These are phyloP conservation scores for Setophaga petechia DNA, from an alignment of 2,113 vertebrate genomes.

Conservation along the genomic window DNA sequence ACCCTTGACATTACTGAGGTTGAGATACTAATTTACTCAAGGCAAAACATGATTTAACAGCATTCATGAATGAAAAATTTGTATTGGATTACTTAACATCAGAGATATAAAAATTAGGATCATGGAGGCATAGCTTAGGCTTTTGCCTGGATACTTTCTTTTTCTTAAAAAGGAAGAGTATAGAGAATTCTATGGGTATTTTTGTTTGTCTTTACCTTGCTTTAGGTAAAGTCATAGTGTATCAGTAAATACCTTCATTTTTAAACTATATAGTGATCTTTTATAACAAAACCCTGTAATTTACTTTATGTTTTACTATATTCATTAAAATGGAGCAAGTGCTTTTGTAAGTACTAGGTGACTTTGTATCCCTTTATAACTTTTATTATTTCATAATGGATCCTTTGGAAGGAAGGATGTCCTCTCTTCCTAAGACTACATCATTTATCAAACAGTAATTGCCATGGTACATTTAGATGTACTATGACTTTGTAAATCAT, in stretches of 20 bases:
- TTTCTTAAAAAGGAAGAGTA: neutral
- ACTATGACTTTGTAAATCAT: slow-evolving; percentile 2
- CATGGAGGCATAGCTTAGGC: neutral
- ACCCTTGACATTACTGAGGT: neutral
- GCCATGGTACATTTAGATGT: neutral
- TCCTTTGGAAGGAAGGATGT: neutral
- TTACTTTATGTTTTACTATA: neutral
- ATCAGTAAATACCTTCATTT: neutral
- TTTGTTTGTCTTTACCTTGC: neutral
- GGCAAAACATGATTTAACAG: neutral
- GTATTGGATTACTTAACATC: neutral
- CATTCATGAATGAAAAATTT: neutral
- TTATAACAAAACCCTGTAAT: neutral
- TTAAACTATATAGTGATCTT: neutral
- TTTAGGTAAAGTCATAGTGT: neutral
- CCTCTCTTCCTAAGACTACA: neutral
- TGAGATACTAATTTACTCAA: neutral
- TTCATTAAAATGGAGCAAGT: neutral
- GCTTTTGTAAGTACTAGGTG: neutral
- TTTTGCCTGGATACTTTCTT: neutral
- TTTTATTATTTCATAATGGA: neutral
- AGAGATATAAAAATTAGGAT: neutral
- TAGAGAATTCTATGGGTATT: neutral
- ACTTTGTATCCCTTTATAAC: neutral
- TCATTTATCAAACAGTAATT: slow-evolving; percentile 11